phyloP scores from a whole-genome alignment of 2,113 vertebrate species.

The Petaurus breviceps region DNA sequence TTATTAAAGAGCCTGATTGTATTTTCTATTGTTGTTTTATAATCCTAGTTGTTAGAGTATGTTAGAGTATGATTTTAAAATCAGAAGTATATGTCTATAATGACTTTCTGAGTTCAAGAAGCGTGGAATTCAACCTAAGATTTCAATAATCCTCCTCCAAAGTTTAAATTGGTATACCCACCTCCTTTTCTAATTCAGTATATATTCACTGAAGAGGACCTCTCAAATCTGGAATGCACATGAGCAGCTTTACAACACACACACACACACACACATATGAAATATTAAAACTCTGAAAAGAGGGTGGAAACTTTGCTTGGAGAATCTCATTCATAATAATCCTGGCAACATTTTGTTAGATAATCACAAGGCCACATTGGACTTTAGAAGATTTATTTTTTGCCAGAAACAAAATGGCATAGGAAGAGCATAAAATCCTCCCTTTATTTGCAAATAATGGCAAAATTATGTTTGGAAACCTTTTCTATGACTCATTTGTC shows the following conservation, averaged over 20 bases:
- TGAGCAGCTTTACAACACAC: constrained; percentile 18
- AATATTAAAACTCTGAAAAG: no score
- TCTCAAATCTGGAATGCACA: constrained; percentile 4
- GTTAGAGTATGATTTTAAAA: not conserved
- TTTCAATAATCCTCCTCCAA: not conserved
- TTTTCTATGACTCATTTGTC: constrained; percentile 25
- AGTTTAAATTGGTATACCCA: not conserved
- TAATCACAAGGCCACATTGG: constrained; percentile 33
- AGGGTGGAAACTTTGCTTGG: constrained; percentile 16
- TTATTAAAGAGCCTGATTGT: not conserved
- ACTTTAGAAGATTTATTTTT: constrained; percentile 29
- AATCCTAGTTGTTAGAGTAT: not conserved
- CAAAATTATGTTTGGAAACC: constrained; percentile 4
- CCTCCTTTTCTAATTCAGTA: not conserved
- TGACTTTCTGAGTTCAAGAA: not conserved
- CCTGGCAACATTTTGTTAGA: constrained; percentile 35
- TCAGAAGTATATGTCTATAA: not conserved
- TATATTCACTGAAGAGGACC: not conserved
- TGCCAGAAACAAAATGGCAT: constrained; percentile 55
- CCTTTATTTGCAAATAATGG: constrained; percentile 18
- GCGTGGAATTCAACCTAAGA: not conserved
- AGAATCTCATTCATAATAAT: constrained; percentile 48
- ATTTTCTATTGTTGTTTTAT: not conserved
- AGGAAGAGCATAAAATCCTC: constrained; percentile 19
- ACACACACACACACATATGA: no score